A percentile compares a stretch with the other conserved stretches of the same genome.
Conservation (phyloP, 2,113 vertebrate genomes). For the Myiozetetes cayanensis region DNA sequence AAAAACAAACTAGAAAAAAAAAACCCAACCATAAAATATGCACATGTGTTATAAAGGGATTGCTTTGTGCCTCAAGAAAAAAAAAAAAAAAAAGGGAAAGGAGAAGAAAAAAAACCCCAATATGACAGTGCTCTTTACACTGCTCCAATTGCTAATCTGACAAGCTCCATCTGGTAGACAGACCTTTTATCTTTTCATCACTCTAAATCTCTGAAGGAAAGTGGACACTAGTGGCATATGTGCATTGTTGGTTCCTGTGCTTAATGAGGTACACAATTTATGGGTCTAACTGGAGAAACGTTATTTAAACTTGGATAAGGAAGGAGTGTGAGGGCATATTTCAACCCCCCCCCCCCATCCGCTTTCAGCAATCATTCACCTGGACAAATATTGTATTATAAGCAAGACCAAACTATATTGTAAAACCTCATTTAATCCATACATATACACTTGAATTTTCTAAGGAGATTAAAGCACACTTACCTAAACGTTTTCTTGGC, state of each 20-base stretch:
- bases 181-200: constrained; percentile 74
- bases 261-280: constrained; percentile 68
- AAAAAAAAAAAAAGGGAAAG: not conserved
- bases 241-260: constrained; percentile 47
- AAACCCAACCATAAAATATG: constrained; percentile 71
- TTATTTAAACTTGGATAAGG: not conserved
- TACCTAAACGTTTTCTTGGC: not conserved
- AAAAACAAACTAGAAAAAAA: not conserved
- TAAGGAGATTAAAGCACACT: not conserved
- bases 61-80: constrained; percentile 65
- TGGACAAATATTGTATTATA: not conserved
- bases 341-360: not conserved
- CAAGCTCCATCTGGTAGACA: constrained; percentile 80
- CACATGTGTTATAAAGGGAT: constrained; percentile 67
- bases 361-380: not conserved
- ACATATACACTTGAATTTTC: not conserved
- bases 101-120: not conserved
- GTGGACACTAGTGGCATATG: constrained; percentile 75
- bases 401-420: not conserved
- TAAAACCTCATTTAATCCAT: not conserved
- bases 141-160: constrained; percentile 77
- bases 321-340: not conserved
- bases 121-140: constrained; percentile 67
- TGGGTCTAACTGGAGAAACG: constrained; percentile 15
- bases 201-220: constrained; percentile 71